Evolutionary conservation across 2,888 invertebrate genomes (phyloP).

Genomic region (Sylvicola fuscatus): DNA sequence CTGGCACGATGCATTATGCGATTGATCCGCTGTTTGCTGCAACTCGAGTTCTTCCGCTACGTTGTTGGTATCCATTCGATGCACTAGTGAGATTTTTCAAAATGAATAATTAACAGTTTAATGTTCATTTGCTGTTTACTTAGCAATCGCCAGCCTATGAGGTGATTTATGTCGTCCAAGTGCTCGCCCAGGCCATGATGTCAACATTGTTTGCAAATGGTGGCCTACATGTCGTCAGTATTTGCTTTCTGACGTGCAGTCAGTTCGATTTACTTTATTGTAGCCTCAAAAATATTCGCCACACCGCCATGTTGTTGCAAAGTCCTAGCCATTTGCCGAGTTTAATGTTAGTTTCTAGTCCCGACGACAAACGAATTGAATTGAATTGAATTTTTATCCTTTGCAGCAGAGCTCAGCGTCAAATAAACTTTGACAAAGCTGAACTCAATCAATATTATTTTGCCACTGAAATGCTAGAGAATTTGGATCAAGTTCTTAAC

Average conservation of each 20-base stretch:
- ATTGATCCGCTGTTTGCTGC: slow-evolving; percentile 13
- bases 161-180: slow-evolving; percentile 2
- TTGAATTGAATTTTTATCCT: no score
- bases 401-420: no score
- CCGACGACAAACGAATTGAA: no score
- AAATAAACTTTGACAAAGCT: no score
- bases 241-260: slow-evolving; percentile 8
- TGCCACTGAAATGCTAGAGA: no score
- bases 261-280: slow-evolving; percentile 11
- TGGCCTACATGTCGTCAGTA: slow-evolving; percentile 1
- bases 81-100: slow-evolving; percentile 10
- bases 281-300: slow-evolving; percentile 9
- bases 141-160: slow-evolving; percentile 1
- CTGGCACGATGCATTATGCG: slow-evolving; percentile 15
- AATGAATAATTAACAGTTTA: no score
- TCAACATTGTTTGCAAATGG: slow-evolving; percentile 2
- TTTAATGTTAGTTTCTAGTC: no score
- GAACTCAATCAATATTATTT: no score
- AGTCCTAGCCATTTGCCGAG: no score
- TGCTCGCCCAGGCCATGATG: slow-evolving; percentile 2
- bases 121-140: no score
- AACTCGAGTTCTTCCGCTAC: slow-evolving; percentile 15
- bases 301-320: slow-evolving; percentile 4
- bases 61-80: slow-evolving; percentile 20
- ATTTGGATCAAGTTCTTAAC: no score